A percentile compares a stretch with the other conserved stretches of the same genome.
phyloP scores from a whole-genome alignment of 2,113 vertebrate species.

The Ptychochromis oligacanthus region DNA sequence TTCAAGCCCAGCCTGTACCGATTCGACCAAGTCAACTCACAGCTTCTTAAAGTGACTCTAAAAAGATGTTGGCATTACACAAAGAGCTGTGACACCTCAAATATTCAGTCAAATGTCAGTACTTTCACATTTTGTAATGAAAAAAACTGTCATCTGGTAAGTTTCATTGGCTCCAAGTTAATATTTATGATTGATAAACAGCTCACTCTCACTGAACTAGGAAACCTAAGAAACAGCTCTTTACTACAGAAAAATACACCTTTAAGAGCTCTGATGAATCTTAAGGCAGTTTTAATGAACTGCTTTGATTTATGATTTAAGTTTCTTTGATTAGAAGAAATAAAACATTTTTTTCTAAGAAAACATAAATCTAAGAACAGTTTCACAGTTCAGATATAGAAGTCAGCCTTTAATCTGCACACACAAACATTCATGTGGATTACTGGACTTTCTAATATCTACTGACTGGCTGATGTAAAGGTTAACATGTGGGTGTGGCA shows the following conservation, averaged over 20 bases:
- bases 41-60: neutral
- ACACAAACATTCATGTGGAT: fast-evolving
- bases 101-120: too few relatives aligned
- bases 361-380: neutral
- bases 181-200: neutral
- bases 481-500: neutral
- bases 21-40: neutral
- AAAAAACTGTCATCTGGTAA: too few relatives aligned
- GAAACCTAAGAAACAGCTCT: neutral
- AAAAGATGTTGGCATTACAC: neutral
- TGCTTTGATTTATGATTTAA: neutral
- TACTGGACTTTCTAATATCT: neutral
- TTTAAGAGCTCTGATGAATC: fast-evolving
- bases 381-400: too few relatives aligned
- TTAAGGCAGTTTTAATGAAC: neutral
- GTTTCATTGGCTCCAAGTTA: neutral
- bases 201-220: neutral
- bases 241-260: neutral
- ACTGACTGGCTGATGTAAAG: neutral
- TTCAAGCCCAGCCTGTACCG: neutral
- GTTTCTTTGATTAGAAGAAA: neutral
- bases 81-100: neutral
- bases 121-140: neutral
- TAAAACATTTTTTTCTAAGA: neutral
- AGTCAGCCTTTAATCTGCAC: neutral